Percentiles rank a stretch among this genome's conserved stretches.
phyloP scores from a whole-genome alignment of 2,888 invertebrate genomes.

The Drosophila meridionalis region DNA sequence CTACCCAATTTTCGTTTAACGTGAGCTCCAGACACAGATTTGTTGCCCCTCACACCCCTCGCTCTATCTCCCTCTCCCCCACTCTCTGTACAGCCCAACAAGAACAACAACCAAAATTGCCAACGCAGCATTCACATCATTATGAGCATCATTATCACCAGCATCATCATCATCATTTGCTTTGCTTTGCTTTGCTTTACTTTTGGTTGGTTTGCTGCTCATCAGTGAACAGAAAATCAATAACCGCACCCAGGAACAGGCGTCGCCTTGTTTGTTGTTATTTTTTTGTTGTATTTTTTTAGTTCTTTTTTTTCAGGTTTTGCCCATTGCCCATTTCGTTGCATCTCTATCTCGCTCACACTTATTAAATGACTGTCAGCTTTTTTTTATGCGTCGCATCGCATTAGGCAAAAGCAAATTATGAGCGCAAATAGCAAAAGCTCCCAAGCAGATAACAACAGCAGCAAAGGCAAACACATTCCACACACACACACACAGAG shows the following conservation, averaged over 20 bases:
- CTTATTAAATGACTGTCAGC: conserved; percentile 29
- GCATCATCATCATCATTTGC: conserved; percentile 34
- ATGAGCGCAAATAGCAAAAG: conserved; percentile 47
- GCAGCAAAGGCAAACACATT: conserved; percentile 31
- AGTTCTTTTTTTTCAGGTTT: background rate
- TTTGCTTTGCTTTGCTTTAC: conserved; percentile 29
- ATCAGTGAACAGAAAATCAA: conserved; percentile 72
- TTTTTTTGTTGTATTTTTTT: conserved; percentile 2
- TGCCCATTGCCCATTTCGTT: conserved; percentile 46
- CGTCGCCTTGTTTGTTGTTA: conserved; percentile 25
- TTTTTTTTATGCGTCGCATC: conserved; percentile 33
- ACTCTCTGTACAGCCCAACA: background rate
- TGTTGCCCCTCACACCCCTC: conserved; percentile 23
- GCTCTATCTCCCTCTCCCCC: background rate
- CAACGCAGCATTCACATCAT: conserved; percentile 64
- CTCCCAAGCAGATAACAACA: conserved; percentile 18
- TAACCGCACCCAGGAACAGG: conserved; percentile 72
- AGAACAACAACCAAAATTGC: conserved; percentile 50
- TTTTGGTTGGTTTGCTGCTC: conserved; percentile 37
- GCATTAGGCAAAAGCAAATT: conserved; percentile 57
- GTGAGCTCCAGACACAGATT: conserved; percentile 51
- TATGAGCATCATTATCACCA: conserved; percentile 27
- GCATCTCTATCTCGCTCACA: conserved; percentile 17
- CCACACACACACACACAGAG: background rate
- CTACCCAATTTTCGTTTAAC: conserved; percentile 34